Evolutionary conservation across 2,113 vertebrate species (phyloP).

Genomic region (Triplophysa tibetana): DNA sequence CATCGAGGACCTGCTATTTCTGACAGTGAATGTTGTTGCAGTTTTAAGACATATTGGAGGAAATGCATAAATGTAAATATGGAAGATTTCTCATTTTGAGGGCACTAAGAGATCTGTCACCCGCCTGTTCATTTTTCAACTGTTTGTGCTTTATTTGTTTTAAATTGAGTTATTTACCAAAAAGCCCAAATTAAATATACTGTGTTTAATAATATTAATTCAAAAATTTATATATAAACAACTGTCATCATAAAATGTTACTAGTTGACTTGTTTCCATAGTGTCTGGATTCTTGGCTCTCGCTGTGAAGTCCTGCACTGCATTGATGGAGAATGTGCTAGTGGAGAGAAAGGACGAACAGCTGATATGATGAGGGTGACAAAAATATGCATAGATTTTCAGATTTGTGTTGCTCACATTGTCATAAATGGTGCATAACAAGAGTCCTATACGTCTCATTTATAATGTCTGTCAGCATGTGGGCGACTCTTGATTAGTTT

Average conservation of each 20-base stretch:
- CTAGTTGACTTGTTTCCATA: too few relatives aligned
- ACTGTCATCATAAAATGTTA: too few relatives aligned
- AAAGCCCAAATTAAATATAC: not conserved
- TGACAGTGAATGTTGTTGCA: constrained; percentile 18
- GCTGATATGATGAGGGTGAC: not conserved
- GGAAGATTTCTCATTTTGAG: not conserved
- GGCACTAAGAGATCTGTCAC: not conserved
- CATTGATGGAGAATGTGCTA: not conserved
- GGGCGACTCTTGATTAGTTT: not conserved
- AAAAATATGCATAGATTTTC: not conserved
- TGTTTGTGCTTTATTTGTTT: not conserved
- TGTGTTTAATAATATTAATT: too few relatives aligned
- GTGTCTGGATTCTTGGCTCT: not conserved
- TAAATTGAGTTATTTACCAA: not conserved
- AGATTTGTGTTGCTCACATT: not conserved
- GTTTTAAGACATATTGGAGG: not conserved
- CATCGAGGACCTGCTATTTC: constrained; percentile 31
- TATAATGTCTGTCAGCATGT: not conserved
- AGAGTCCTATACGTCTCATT: not conserved
- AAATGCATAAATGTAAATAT: not conserved
- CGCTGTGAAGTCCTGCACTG: not conserved
- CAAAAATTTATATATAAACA: too few relatives aligned
- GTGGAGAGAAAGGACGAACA: not conserved
- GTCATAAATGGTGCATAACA: not conserved
- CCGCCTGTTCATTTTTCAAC: not conserved